Evolutionary conservation across 2,113 vertebrate species (phyloP).

Genomic region (Carassius carassius): DNA sequence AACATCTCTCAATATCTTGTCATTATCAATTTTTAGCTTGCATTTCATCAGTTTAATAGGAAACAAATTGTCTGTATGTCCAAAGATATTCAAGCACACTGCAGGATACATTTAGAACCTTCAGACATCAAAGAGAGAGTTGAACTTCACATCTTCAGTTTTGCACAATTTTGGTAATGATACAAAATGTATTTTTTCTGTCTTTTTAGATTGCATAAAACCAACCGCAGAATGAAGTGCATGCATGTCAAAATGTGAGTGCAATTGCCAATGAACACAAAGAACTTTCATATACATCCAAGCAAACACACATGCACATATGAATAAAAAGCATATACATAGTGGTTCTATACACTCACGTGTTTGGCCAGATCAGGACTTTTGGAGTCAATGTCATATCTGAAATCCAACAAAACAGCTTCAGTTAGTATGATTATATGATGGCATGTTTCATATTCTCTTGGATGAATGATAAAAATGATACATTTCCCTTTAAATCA

Average conservation of each 20-base stretch:
- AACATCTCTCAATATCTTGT: background rate
- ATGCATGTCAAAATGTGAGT: constrained; percentile 34
- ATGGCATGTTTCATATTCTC: background rate
- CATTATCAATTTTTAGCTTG: background rate
- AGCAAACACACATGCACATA: constrained; percentile 37
- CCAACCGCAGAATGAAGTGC: constrained; percentile 50
- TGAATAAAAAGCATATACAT: constrained; percentile 16
- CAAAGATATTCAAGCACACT: background rate
- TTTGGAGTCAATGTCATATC: constrained; percentile 94
- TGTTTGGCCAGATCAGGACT: constrained; percentile 93
- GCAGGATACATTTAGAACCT: background rate
- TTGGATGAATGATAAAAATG: background rate
- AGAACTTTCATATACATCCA: constrained; percentile 10
- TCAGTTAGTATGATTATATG: background rate
- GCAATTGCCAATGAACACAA: constrained; percentile 13
- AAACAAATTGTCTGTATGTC: constrained; percentile 45
- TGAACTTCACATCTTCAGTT: background rate
- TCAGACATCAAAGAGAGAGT: background rate
- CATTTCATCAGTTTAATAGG: background rate
- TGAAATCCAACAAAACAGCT: constrained; percentile 70
- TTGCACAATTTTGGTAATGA: constrained; percentile 64
- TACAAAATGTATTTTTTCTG: constrained; percentile 58
- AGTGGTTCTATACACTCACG: constrained; percentile 76
- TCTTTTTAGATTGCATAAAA: constrained; percentile 68
- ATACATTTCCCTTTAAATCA: background rate